phyloP scores from a whole-genome alignment of 1,140 invertebrate genomes.

The Cydia splendana region DNA sequence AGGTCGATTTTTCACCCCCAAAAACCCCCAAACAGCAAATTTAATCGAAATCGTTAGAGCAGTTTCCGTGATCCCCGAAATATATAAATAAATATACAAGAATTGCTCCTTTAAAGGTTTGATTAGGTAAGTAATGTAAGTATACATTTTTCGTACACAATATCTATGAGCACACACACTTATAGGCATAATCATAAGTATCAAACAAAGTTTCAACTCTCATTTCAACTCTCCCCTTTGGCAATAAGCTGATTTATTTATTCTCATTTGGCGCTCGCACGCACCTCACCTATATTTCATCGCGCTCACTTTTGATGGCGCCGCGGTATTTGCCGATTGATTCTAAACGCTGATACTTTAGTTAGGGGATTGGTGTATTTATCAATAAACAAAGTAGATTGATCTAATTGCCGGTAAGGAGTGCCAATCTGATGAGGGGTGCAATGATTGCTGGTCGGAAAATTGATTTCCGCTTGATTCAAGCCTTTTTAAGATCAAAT shows the following conservation, averaged over 20 bases:
- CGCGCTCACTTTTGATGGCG: conserved; percentile 40
- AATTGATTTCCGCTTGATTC: neutral
- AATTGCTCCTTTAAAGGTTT: no score
- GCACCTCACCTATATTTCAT: conserved; percentile 51
- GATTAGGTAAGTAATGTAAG: no score
- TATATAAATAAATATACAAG: no score
- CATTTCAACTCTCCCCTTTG: conserved; percentile 36
- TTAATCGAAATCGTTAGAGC: no score
- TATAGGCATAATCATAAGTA: conserved; percentile 7
- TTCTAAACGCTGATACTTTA: conserved; percentile 28
- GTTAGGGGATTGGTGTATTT: neutral
- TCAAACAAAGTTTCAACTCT: neutral
- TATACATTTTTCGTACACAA: neutral
- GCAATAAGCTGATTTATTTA: conserved; percentile 46
- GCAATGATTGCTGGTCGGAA: conserved; percentile 14
- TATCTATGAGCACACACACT: neutral
- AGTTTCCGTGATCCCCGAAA: no score
- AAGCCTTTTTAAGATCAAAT: neutral
- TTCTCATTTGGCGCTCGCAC: conserved; percentile 45
- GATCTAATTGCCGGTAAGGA: conserved; percentile 14
- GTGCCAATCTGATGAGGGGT: conserved; percentile 21
- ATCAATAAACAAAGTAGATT: conserved; percentile 30
- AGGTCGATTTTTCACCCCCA: no score
- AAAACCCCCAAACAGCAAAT: no score
- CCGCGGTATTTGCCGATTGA: conserved; percentile 40